Evolutionary conservation across 2,888 invertebrate species (phyloP).

Genomic region (Zygothrica quintamaculata): DNA sequence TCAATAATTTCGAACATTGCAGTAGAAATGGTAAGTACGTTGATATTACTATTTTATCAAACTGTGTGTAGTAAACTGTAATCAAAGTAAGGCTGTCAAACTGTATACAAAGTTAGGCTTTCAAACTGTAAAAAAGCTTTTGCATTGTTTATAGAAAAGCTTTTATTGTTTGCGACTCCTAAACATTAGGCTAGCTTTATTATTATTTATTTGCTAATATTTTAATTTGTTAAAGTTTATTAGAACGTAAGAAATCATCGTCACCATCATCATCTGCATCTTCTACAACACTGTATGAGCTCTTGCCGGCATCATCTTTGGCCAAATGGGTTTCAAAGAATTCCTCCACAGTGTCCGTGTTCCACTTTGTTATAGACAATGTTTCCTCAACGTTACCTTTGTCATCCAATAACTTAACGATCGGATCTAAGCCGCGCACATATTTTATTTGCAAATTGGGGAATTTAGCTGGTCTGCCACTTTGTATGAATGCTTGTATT

Average conservation of each 20-base stretch:
- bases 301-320: slow-evolving; percentile 82
- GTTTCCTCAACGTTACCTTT: slow-evolving; percentile 93
- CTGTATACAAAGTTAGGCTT: slow-evolving; percentile 8
- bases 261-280: slow-evolving; percentile 85
- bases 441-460: slow-evolving; percentile 96
- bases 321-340: slow-evolving; percentile 95
- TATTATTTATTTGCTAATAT: slow-evolving; percentile 40
- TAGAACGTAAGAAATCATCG: slow-evolving; percentile 76
- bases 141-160: slow-evolving; percentile 51
- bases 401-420: slow-evolving; percentile 94
- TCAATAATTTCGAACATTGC: slow-evolving; percentile 63
- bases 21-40: slow-evolving; percentile 41
- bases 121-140: slow-evolving; percentile 24
- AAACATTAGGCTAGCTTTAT: slow-evolving; percentile 53
- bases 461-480: slow-evolving; percentile 94
- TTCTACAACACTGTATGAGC: slow-evolving; percentile 84
- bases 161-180: slow-evolving; percentile 31
- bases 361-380: slow-evolving; percentile 98
- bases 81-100: slow-evolving; percentile 12
- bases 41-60: slow-evolving; percentile 1
- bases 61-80: background rate
- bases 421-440: slow-evolving; percentile 96
- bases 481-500: slow-evolving; percentile 98
- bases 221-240: slow-evolving; percentile 69
- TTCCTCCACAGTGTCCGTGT: slow-evolving; percentile 98